Evolutionary conservation across 2,888 invertebrate species (phyloP), one percentile per base, ranked within the genome.

Genomic region (Agriopis marginaria): DNA sequence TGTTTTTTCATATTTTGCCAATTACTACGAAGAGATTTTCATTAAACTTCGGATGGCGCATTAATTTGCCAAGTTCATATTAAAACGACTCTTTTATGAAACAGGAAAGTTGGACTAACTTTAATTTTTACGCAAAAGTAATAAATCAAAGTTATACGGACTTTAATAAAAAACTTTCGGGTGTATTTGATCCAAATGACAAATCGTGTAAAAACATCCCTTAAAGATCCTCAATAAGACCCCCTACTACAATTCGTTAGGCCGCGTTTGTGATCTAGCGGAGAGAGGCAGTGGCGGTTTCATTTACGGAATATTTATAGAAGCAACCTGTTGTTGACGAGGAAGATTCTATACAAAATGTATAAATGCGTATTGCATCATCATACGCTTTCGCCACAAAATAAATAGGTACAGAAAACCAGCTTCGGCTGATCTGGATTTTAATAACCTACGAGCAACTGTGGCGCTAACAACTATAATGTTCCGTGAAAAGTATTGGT

Each of bases 81-180:
- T 68, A 60, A 72, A 63, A 66, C 54, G 66, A 66, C 62, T 73
- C 70, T 63, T 54, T 47, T 69, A 61, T n/a, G 49, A 67, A 44
- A 61, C 66, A 68, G 40, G 59, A 71, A 73, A 72, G 66, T 74
- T 74, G 59, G 70, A 56, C 65, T 51, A 14, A 42, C 51, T 42
- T 62, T 70, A 72, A 71, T 74, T 72, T 68, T 51, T 66, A 59
- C 64, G 68, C 47, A 62, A 71, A 76, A 69, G 51, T 72, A 67
- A 68, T 59, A 63, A 66, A 72, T 69, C 72, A 72, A 74, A 72
- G 69, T 74, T 72, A 53, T 54, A 59, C 58, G 61, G 66, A 40
- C 58, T 70, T 70, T 67, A 61, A 76, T 74, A 73, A 68, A 73
- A 72, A 76, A 50, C 61, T 72, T 74, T 74, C 14, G 60, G 66